Conservation (phyloP, 2,113 vertebrate species). For the Actinemys pallida region DNA sequence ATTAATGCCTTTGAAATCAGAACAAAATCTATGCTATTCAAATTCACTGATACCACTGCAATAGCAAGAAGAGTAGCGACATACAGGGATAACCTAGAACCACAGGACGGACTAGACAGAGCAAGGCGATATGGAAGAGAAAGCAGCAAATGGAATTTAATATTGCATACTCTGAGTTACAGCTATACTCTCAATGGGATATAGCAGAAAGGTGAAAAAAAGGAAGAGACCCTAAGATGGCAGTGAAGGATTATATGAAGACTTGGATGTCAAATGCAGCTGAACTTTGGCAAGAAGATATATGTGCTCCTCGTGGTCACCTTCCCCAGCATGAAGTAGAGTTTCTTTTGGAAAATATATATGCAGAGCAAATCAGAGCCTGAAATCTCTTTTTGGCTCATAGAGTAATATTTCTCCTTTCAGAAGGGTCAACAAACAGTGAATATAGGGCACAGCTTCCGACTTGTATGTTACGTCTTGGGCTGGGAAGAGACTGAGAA, state of each 20-base stretch:
- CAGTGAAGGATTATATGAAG: neutral
- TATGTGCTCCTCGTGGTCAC: neutral
- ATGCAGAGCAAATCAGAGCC: neutral
- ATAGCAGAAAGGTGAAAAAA: neutral
- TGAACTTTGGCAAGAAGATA: neutral
- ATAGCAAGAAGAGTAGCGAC: neutral
- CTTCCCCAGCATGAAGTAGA: rapidly evolving
- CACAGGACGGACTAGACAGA: rapidly evolving
- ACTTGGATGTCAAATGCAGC: neutral
- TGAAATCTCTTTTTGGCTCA: neutral
- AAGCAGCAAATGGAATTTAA: neutral
- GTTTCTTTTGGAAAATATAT: neutral
- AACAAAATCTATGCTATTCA: neutral
- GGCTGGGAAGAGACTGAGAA: neutral
- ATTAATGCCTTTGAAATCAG: neutral
- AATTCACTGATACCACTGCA: neutral
- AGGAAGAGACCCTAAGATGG: neutral
- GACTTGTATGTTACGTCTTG: neutral
- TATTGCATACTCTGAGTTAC: neutral
- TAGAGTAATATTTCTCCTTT: neutral
- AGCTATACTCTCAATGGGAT: neutral
- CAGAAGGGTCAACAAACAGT: neutral
- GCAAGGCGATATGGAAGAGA: neutral
- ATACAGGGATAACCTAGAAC: neutral
- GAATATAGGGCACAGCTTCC: neutral